Evolutionary conservation across 2,888 invertebrate genomes (phyloP).

Genomic region (Crioceris asparagi): DNA sequence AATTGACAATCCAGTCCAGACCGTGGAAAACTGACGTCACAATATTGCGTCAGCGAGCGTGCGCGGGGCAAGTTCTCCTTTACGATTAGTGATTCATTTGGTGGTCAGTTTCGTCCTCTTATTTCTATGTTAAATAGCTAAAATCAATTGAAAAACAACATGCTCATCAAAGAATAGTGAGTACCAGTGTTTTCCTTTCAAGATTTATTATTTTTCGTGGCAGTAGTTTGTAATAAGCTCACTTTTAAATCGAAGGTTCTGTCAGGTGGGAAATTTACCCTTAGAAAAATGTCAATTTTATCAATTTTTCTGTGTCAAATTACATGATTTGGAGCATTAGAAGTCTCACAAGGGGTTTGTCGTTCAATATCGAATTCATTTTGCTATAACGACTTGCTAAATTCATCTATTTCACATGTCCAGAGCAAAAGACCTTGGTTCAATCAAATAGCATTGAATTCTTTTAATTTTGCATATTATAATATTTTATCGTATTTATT

Average conservation of each 20-base stretch:
- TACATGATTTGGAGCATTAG: neutral
- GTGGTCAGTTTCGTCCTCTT: conserved; percentile 28
- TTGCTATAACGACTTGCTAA: neutral
- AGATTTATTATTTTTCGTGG: conserved; percentile 2
- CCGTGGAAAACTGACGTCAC: no score
- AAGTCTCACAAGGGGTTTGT: no score
- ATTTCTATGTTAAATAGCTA: conserved; percentile 22
- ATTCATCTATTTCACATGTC: neutral
- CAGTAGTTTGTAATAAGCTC: conserved; percentile 3
- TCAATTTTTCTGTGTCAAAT: neutral
- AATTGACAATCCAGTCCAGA: no score
- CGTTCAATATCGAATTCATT: no score
- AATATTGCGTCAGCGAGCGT: conserved; percentile 54
- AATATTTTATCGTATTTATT: conserved; percentile 29
- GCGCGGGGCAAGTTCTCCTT: conserved; percentile 45
- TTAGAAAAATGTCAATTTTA: conserved; percentile 13
- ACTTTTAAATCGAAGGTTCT: conserved; percentile 9
- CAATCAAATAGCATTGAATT: conserved; percentile 19
- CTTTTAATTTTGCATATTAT: conserved; percentile 16
- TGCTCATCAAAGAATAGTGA: conserved; percentile 66
- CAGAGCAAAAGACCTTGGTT: conserved; percentile 13
- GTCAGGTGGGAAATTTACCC: conserved; percentile 12
- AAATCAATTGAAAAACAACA: conserved; percentile 38
- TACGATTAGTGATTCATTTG: conserved; percentile 45
- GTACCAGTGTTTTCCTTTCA: conserved; percentile 32